A percentile compares a stretch with the other conserved stretches of the same genome.
These are phyloP conservation scores for Drosophila ambigua DNA, from an alignment of 1,140 invertebrate species.

Conservation along the genomic window DNA sequence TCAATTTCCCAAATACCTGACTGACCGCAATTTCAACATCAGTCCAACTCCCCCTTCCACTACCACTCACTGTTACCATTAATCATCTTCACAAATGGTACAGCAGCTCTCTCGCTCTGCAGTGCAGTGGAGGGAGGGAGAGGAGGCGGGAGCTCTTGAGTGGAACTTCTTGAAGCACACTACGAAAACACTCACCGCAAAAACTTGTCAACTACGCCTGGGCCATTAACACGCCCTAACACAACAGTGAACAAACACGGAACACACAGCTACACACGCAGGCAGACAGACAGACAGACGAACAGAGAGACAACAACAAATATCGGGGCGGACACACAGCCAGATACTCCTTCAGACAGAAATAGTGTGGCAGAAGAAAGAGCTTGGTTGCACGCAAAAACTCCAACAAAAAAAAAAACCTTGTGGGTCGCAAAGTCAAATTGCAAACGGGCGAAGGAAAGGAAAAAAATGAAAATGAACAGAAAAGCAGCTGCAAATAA, in stretches of 20 bases:
- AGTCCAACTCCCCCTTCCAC: too few species aligned
- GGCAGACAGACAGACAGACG: constrained; percentile 11
- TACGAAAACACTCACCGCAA: constrained; percentile 58
- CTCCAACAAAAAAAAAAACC: constrained; percentile 16
- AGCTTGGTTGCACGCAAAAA: constrained; percentile 49
- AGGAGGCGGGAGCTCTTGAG: neutral
- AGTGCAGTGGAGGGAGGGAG: neutral
- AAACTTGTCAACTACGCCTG: constrained; percentile 72
- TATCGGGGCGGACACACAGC: constrained; percentile 13
- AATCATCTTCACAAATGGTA: constrained; percentile 68
- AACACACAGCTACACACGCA: constrained; percentile 8
- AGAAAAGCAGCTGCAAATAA: constrained; percentile 1
- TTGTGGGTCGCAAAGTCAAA: constrained; percentile 61
- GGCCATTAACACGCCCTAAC: constrained; percentile 72
- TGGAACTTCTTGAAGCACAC: constrained; percentile 39
- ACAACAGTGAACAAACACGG: constrained; percentile 34
- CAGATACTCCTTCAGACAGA: constrained; percentile 17
- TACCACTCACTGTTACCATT: constrained; percentile 39
- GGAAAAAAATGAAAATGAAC: constrained; percentile 14
- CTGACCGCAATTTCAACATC: too few species aligned
- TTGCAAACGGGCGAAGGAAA: constrained; percentile 29
- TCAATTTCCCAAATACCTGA: too few species aligned
- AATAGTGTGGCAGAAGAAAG: constrained; percentile 24
- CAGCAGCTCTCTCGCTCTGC: constrained; percentile 2
- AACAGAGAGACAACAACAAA: constrained; percentile 19